These are phyloP conservation scores for Caenorhabditis uteleia DNA, from an alignment of 2,888 invertebrate genomes.

Conservation along the genomic window DNA sequence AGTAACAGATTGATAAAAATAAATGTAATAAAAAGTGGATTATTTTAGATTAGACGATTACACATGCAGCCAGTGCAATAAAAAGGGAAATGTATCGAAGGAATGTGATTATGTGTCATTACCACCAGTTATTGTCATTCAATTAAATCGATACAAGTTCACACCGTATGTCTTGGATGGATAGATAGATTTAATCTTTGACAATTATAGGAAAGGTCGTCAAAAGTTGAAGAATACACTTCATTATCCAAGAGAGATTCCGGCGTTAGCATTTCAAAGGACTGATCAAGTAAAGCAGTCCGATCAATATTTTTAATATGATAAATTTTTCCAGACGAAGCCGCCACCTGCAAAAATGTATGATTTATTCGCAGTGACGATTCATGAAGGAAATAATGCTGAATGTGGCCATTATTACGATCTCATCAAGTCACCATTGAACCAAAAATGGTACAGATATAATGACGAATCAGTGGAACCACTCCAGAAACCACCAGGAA, in stretches of 20 bases:
- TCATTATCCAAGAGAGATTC: conserved; percentile 53
- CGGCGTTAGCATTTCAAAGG: conserved; percentile 22
- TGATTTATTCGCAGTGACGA: conserved; percentile 76
- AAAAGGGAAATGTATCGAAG: conserved; percentile 41
- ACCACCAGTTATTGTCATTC: conserved; percentile 62
- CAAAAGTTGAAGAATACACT: conserved; percentile 60
- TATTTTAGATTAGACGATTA: conserved; percentile 58
- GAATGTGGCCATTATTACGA: conserved; percentile 78
- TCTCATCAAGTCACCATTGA: conserved; percentile 73
- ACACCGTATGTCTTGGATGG: conserved; percentile 5
- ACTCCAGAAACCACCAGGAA: conserved; percentile 43
- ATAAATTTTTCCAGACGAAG: not conserved
- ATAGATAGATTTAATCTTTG: not conserved
- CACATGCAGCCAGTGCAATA: conserved; percentile 51
- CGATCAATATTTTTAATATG: not conserved
- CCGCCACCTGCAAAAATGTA: conserved; percentile 69
- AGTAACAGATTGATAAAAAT: conserved; percentile 27
- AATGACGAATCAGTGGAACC: conserved; percentile 73
- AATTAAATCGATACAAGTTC: conserved; percentile 61
- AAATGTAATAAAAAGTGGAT: not conserved
- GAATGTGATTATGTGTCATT: conserved; percentile 41
- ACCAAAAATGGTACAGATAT: conserved; percentile 77
- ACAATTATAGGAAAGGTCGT: conserved; percentile 49
- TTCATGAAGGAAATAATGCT: conserved; percentile 77
- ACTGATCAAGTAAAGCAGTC: conserved; percentile 9